Base-by-base conservation (phyloP, 2,113 vertebrate genomes). In the Ceuthmochares aereus region DNA sequence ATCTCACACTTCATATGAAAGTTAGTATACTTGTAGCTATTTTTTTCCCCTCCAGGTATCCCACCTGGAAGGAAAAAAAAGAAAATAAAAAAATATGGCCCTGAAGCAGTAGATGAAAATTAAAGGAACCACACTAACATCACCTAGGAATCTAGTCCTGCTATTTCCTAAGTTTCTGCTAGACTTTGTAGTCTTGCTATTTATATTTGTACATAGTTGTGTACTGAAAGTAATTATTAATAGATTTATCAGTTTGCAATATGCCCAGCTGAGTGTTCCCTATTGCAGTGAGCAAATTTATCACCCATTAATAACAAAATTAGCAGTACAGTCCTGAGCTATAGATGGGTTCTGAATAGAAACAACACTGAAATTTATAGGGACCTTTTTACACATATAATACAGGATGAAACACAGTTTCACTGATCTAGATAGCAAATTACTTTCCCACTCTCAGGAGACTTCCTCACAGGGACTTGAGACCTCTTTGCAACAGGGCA, bases 1-100 rank as follows among this genome's bases (percentile, higher is more conserved):
- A 77, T 40, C 52, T 78, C 43, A 56, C 37, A 74, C 68, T 94
- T 91, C n/a, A n/a, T 34, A 67, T 4, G 14, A 70, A 49, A 93
- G 86, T 89, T 87, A 84, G 63, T 81, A 90, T 93, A 90, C 64
- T 6, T 72, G 12, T 18, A 76, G 36, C 13, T 42, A 34, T 25
- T 77, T 55, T 73, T 82, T 37, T 7, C 21, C 43, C 18, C 51
- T 56, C 25, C n/a, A 63, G 22, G 25, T 13, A 87, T 37, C 15
- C 7, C 45, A 10, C 1, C 2, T 30, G 0, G 6, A 42, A 11
- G 36, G 2, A 0, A 8, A 59, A 10, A 34, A 64, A 14, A 12
- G 10, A 52, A 22, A 49, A 49, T 49, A 66, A 34, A 25, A 52
- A 52, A 59, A 69, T 21, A 43, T 11, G 2, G 7, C 3, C 7